Base-by-base conservation (phyloP, 2,888 invertebrate genomes). In the Sialis fuliginosa region DNA sequence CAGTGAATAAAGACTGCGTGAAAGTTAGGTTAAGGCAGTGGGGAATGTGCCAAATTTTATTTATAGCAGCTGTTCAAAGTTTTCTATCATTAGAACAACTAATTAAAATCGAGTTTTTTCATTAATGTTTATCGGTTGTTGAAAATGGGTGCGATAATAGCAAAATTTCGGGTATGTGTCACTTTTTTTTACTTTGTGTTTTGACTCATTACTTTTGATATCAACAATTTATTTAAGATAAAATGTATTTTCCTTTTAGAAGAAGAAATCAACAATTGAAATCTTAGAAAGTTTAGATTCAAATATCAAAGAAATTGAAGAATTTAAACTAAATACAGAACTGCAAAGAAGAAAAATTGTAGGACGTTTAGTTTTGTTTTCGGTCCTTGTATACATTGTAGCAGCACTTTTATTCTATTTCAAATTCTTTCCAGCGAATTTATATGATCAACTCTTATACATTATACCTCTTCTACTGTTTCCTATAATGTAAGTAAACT, bases 311-410 rank as follows among this genome's bases (percentile, higher is more conserved):
- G 70, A 74, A 34, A 83, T 92, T 48, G 87, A 92, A 60, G 75
- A 79, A 58, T 87, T 83, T 68, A 78, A 83, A 12, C 72, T 79
- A 45, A 77, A 75, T 58, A 90, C 89, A 22, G 84, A 91, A 60
- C 77, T 82, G 58, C 75, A 75, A 40, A 86, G 87, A 62, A 86
- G 85, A 60, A 77, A 80, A 44, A 78, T 90, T 52, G 81, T 91
- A 44, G 85, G 85, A 39, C 79, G 81, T 55, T 76, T 93, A 46
- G 72, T 81, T 33, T 62, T 81, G 34, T 74, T 79, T 53, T 80
- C 81, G 4, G 76, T 83, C 37, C 79, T 77, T 9, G 59, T 82
- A 4, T 81, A 82, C 56, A 72, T 87, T 41, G 59, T 85, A 39
- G 77, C 79, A 51, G 83, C 83, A 6, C 62, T 82, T 33, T 59